These are phyloP conservation scores for Drosophila basisetae DNA, from an alignment of 2,888 invertebrate species.

Conservation along the genomic window DNA sequence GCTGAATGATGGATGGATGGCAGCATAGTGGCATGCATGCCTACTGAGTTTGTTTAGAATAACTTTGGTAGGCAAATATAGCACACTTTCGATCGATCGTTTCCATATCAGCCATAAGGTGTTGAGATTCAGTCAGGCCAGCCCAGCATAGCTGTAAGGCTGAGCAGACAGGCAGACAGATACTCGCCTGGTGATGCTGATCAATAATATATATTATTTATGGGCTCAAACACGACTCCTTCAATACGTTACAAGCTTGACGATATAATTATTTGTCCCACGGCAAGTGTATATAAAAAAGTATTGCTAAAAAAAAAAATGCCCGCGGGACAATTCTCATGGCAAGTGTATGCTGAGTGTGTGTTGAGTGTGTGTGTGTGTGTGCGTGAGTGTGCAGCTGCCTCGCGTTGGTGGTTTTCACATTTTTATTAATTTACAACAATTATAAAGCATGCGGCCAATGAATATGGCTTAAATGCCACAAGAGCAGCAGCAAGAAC, in stretches of 20 bases:
- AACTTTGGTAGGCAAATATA: neutral
- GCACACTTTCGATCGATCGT: neutral
- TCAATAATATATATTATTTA: neutral
- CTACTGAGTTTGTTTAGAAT: neutral
- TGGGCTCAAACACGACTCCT: neutral
- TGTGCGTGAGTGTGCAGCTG: constrained; percentile 31
- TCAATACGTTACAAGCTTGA: neutral
- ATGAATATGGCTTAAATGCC: constrained; percentile 64
- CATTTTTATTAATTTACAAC: constrained; percentile 75
- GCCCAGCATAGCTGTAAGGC: neutral
- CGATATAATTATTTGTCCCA: neutral
- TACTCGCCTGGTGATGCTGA: neutral
- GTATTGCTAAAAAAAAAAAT: constrained; percentile 65
- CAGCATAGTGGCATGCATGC: too few relatives aligned
- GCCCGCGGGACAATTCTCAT: constrained; percentile 76
- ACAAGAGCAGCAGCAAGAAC: constrained; percentile 38
- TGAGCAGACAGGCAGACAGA: neutral
- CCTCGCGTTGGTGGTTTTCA: constrained; percentile 18
- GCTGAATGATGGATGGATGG: neutral
- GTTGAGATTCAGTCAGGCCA: neutral
- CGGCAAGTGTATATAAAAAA: constrained; percentile 18
- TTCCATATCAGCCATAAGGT: neutral
- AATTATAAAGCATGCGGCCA: constrained; percentile 69
- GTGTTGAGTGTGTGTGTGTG: constrained; percentile 1
- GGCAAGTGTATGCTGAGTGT: constrained; percentile 7